Conservation (phyloP, 2,113 vertebrate genomes). For the Uria lomvia region DNA sequence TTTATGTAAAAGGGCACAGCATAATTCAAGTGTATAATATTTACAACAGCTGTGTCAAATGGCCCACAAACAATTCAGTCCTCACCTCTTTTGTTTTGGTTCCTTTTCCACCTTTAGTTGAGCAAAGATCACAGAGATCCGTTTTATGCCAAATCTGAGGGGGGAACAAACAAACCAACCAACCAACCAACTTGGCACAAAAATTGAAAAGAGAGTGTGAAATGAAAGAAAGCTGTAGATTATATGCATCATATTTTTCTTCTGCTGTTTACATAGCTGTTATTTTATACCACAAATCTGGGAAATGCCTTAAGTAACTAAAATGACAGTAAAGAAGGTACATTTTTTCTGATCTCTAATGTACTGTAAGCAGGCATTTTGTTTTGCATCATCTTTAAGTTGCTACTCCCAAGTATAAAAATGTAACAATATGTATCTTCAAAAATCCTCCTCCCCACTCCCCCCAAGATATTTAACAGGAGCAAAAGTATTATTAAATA, state of each 20-base stretch:
- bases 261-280: neutral
- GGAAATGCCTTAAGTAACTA: neutral
- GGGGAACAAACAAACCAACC: neutral
- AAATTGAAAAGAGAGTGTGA: neutral
- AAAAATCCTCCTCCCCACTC: neutral
- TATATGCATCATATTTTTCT: neutral
- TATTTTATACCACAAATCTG: neutral
- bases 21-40: slow-evolving; percentile 27
- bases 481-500: neutral
- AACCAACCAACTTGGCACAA: neutral
- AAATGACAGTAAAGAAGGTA: neutral
- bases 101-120: neutral
- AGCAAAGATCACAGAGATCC: neutral
- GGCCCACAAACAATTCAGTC: neutral
- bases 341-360: neutral
- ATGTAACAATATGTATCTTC: neutral
- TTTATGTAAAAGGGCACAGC: slow-evolving; percentile 12
- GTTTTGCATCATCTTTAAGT: neutral
- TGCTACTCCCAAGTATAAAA: neutral
- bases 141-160: neutral
- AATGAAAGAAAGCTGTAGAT: neutral
- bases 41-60: slow-evolving; percentile 14
- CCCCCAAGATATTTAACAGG: neutral
- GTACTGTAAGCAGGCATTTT: neutral
- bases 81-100: slow-evolving; percentile 5